Evolutionary conservation across 2,888 invertebrate species (phyloP).

Genomic region (Drosophila recens): DNA sequence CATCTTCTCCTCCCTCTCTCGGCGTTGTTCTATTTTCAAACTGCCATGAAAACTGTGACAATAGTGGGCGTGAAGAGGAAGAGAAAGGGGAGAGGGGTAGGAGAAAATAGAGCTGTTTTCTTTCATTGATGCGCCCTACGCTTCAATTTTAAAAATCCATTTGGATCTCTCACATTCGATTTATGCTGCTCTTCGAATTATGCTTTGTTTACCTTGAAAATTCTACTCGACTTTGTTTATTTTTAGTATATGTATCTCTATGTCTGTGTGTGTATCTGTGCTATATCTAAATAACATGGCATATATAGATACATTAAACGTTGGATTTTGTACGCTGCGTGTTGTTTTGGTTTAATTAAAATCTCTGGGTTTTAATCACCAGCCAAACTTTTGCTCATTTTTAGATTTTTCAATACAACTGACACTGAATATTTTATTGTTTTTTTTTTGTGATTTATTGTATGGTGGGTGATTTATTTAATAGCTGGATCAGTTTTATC

Average conservation of each 20-base stretch:
- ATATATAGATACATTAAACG: constrained; percentile 10
- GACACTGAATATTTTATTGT: constrained; percentile 33
- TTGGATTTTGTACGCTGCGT: constrained; percentile 23
- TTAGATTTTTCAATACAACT: constrained; percentile 61
- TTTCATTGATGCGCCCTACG: constrained; percentile 47
- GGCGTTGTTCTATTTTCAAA: constrained; percentile 67
- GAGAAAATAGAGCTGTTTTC: constrained; percentile 27
- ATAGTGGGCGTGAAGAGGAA: constrained; percentile 13
- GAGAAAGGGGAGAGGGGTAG: background rate
- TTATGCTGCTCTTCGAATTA: constrained; percentile 60
- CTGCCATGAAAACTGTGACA: constrained; percentile 62
- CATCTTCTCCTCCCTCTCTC: background rate
- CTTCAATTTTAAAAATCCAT: constrained; percentile 34
- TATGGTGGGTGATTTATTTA: constrained; percentile 38
- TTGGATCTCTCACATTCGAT: constrained; percentile 33
- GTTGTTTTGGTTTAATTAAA: constrained; percentile 71
- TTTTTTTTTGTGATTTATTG: constrained; percentile 33
- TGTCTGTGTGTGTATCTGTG: constrained; percentile 16
- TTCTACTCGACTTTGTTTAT: constrained; percentile 53
- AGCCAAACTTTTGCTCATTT: constrained; percentile 54
- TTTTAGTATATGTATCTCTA: constrained; percentile 55
- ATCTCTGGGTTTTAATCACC: constrained; percentile 52
- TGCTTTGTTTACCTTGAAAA: constrained; percentile 79
- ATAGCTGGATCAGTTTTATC: constrained; percentile 1
- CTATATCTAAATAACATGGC: constrained; percentile 20